These are phyloP conservation scores for Alectoris magna DNA, from an alignment of 2,797 vertebrate genomes.

Conservation along the genomic window DNA sequence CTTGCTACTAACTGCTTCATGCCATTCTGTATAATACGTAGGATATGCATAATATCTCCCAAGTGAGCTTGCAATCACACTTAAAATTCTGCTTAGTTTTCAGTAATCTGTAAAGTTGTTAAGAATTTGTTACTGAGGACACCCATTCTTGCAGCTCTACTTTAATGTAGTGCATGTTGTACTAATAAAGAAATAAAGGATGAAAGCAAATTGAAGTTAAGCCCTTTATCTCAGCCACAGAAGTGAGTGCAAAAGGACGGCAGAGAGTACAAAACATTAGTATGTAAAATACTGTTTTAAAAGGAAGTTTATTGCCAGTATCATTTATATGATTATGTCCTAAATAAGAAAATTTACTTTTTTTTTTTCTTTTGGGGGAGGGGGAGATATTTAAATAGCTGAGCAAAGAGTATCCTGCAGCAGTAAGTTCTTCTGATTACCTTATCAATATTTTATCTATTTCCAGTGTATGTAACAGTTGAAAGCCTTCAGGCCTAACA, in stretches of 20 bases:
- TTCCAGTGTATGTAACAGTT: background rate
- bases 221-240: background rate
- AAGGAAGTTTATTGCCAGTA: background rate
- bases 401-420: background rate
- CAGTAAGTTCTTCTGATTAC: background rate
- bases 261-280: background rate
- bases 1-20: fast-evolving
- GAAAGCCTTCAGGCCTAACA: background rate
- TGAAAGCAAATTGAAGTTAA: conserved; percentile 5
- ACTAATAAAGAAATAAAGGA: conserved; percentile 19
- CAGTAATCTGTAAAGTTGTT: background rate
- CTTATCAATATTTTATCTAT: background rate
- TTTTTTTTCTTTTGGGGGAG: background rate
- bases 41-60: background rate
- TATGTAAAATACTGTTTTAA: background rate
- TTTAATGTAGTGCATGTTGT: background rate
- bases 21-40: background rate
- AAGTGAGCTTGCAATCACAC: background rate
- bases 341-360: background rate
- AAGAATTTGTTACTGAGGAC: background rate
- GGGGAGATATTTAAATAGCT: background rate
- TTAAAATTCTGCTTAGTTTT: background rate
- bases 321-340: background rate
- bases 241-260: background rate
- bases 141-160: background rate